phyloP scores from a whole-genome alignment of 2,113 vertebrate genomes.

The Diadophis punctatus region DNA sequence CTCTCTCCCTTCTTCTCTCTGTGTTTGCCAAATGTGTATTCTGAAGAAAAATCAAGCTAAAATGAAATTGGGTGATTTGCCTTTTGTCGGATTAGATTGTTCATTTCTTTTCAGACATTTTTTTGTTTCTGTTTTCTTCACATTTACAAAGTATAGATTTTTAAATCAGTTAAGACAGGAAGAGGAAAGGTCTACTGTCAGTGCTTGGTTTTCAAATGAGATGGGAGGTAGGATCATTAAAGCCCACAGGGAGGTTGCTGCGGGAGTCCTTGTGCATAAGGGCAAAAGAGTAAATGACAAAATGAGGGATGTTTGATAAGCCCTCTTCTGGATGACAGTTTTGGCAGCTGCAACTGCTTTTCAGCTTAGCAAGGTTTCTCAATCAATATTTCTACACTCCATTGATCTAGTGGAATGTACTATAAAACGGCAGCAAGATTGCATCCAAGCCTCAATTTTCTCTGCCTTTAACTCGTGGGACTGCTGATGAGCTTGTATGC shows the following conservation, averaged over 20 bases:
- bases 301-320: conserved; percentile 33
- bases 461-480: conserved; percentile 7
- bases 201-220: conserved; percentile 25
- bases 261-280: conserved; percentile 24
- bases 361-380: background rate
- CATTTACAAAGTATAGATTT: background rate
- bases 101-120: background rate
- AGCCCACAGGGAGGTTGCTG: conserved; percentile 10
- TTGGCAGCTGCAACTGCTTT: conserved; percentile 12
- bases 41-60: background rate
- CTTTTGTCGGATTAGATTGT: background rate
- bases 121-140: background rate
- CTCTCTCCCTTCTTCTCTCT: background rate
- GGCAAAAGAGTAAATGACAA: conserved; percentile 34
- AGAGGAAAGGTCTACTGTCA: conserved; percentile 35
- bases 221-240: conserved; percentile 48
- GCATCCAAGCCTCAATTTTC: background rate
- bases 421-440: conserved; percentile 27
- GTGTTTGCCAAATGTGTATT: background rate
- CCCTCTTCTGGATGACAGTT: conserved; percentile 13
- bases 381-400: conserved; percentile 29
- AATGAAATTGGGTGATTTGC: background rate
- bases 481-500: background rate
- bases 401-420: background rate
- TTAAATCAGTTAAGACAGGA: conserved; percentile 36